Percentiles rank a stretch among this genome's conserved stretches.
phyloP scores from a whole-genome alignment of 1,140 invertebrate species.

The Harlomillsia oculata region DNA sequence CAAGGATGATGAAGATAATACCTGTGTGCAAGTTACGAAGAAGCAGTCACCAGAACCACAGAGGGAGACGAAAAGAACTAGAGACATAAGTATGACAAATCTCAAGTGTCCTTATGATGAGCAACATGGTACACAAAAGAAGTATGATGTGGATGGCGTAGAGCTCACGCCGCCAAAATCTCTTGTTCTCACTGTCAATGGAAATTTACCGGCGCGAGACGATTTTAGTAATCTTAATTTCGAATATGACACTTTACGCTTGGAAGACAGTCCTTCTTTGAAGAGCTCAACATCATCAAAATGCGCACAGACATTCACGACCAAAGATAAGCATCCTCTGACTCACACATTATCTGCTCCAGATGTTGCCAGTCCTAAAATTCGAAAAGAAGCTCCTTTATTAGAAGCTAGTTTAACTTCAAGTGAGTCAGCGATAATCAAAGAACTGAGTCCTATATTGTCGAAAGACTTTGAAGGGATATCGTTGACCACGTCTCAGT shows the following conservation, averaged over 20 bases:
- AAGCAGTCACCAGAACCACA: slow-evolving; percentile 16
- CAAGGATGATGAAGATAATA: not conserved
- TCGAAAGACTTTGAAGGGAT: too few relatives aligned
- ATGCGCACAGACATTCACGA: too few relatives aligned
- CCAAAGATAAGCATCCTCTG: too few relatives aligned
- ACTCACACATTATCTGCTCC: too few relatives aligned
- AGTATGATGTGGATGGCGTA: too few relatives aligned
- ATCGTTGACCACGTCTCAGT: too few relatives aligned
- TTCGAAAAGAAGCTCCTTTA: too few relatives aligned
- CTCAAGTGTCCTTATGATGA: slow-evolving; percentile 31
- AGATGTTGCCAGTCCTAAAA: too few relatives aligned
- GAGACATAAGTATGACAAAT: slow-evolving; percentile 15
- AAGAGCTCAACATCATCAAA: slow-evolving; percentile 1
- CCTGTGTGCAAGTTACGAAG: not conserved
- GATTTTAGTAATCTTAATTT: slow-evolving; percentile 28
- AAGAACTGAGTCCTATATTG: too few relatives aligned
- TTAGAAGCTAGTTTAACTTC: too few relatives aligned
- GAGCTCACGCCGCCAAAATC: not conserved
- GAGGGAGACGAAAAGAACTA: slow-evolving; percentile 7
- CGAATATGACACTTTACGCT: slow-evolving; percentile 20
- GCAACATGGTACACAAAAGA: not conserved
- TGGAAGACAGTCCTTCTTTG: slow-evolving; percentile 19
- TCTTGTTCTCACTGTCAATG: slow-evolving; percentile 11
- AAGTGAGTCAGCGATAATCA: too few relatives aligned
- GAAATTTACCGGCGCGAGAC: not conserved